Percentiles rank a stretch among this genome's conserved stretches.
phyloP scores from a whole-genome alignment of 2,888 invertebrate genomes.

The Rhagophthalmus giganteus region DNA sequence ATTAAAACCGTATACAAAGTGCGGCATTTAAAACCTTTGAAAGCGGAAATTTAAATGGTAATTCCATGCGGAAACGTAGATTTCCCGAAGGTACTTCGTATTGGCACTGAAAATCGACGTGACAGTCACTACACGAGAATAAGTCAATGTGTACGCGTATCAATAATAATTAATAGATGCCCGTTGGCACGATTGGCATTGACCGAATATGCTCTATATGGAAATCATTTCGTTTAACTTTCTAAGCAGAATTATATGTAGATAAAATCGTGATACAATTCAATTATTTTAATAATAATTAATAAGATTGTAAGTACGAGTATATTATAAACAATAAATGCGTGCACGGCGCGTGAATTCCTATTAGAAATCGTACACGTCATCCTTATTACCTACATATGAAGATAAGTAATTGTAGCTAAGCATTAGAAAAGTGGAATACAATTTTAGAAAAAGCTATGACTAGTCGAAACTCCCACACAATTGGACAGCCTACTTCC shows the following conservation, averaged over 20 bases:
- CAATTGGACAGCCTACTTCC: too few species aligned
- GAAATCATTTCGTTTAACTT: constrained; percentile 16
- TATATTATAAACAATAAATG: constrained; percentile 4
- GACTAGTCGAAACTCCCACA: too few species aligned
- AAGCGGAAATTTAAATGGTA: too few species aligned
- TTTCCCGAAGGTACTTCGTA: too few species aligned
- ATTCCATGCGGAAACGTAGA: too few species aligned
- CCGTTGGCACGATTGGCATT: constrained; percentile 15
- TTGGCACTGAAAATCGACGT: constrained; percentile 2
- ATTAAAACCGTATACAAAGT: too few species aligned
- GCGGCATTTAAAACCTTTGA: too few species aligned
- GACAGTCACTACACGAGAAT: too few species aligned
- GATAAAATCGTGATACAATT: constrained; percentile 16
- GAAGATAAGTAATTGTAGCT: not conserved
- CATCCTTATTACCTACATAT: too few species aligned
- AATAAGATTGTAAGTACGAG: constrained; percentile 1
- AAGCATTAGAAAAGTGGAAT: too few species aligned
- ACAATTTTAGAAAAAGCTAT: too few species aligned
- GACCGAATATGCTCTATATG: constrained; percentile 19
- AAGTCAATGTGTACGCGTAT: constrained; percentile 2
- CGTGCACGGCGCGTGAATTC: constrained; percentile 6
- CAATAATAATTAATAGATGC: too few species aligned
- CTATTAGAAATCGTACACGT: not conserved
- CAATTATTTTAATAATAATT: constrained; percentile 8
- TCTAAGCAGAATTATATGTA: constrained; percentile 5